Evolutionary conservation across 2,113 vertebrate species (phyloP), one percentile per base, ranked within the genome.

Genomic region (Labeo catla): DNA sequence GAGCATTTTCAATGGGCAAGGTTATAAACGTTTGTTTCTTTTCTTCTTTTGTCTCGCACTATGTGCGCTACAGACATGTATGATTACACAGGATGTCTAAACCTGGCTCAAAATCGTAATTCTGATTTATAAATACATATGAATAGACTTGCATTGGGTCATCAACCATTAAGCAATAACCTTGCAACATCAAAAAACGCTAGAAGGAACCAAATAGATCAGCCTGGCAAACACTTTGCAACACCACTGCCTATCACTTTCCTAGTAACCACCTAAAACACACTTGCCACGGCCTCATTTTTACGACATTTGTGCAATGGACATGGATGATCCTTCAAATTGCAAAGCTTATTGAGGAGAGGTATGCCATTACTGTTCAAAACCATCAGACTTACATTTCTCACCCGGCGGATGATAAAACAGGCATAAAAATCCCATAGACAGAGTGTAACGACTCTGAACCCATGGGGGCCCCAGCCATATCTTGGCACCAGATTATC

Each of bases 391-490:
- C 68, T 45, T 45, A 8, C 49, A 77, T 54, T 76, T 28, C 49
- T 76, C 43, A 49, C 45, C 45, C 6, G 10, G 45, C 8, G 4
- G 28, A 77, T 52, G 76, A 54, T 77, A 77, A 54, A 77, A 77
- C 49, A 36, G 50, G 50, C 76, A 77, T 77, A 34, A 54, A 61
- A 81, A 81, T 47, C 39, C 36, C 39, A 81, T 47, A 78, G 28
- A 61, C 49, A 65, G 72, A 74, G 72, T 76, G 45, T 76, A 76
- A 50, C 45, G 2, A 76, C 72, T 76, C 72, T 76, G 72, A 76
- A 49, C 72, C 72, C 21, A 49, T 13, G n/a, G 76, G 49, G n/a
- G 76, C 76, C 76, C 57, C 28, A 77, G 76, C 76, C n/a, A 77
- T 54, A 34, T 54, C 76, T 77, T 77, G 76, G 76, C 76, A 77